These are phyloP conservation scores for Pitangus sulphuratus DNA, from an alignment of 2,797 vertebrate species.

Conservation along the genomic window DNA sequence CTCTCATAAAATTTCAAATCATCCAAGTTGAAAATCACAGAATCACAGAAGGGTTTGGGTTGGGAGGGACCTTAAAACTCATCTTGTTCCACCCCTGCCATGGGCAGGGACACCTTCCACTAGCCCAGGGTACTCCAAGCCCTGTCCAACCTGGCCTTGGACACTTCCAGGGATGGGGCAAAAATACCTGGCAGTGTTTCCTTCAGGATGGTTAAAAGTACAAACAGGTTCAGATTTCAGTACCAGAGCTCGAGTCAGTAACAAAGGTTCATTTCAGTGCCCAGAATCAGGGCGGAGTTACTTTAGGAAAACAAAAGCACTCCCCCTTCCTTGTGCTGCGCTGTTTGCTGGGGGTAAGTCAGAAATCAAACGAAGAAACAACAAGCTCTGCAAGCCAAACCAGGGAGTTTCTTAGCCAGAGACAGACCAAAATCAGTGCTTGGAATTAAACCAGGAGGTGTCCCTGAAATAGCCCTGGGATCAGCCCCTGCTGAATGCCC, in stretches of 20 bases:
- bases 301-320: not conserved
- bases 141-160: not conserved
- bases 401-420: not conserved
- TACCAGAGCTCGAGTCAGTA: not conserved
- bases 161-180: not conserved
- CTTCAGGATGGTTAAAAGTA: not conserved
- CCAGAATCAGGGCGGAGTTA: not conserved
- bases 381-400: not conserved
- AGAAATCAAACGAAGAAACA: not conserved
- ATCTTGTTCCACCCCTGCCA: not conserved
- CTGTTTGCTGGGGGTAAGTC: not conserved
- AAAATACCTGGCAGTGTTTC: not conserved
- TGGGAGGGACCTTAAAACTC: not conserved
- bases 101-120: not conserved
- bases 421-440: not conserved
- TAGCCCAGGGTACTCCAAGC: not conserved
- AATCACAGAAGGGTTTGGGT: not conserved
- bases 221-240: not conserved
- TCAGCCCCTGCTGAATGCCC: not conserved
- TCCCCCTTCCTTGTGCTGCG: not conserved
- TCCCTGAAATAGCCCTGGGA: not conserved
- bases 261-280: not conserved
- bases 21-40: not conserved
- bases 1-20: not conserved
- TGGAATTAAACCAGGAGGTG: not conserved